These are phyloP conservation scores for Nephila pilipes DNA, from an alignment of 1,140 invertebrate genomes.

Conservation along the genomic window DNA sequence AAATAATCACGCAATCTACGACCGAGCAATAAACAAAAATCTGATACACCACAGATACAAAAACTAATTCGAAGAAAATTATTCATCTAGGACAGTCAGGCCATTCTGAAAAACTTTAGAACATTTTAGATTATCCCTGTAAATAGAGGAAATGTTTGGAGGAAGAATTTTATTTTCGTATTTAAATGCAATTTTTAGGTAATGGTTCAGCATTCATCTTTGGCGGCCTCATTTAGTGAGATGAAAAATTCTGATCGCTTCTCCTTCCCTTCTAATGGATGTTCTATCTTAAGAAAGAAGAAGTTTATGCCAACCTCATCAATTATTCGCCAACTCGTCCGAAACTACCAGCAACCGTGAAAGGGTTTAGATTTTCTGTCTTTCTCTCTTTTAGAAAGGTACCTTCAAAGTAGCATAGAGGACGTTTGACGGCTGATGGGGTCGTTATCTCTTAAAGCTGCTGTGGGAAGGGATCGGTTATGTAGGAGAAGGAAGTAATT, in stretches of 20 bases:
- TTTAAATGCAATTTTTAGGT: slow-evolving; percentile 55
- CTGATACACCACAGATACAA: not conserved
- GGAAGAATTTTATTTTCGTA: slow-evolving; percentile 40
- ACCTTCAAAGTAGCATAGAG: not conserved
- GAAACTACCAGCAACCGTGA: slow-evolving; percentile 30
- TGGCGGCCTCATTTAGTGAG: slow-evolving; percentile 29
- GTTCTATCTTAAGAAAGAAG: slow-evolving; percentile 39
- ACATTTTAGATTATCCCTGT: slow-evolving; percentile 10
- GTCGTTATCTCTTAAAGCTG: not conserved
- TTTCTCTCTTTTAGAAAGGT: slow-evolving; percentile 3
- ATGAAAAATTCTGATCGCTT: slow-evolving; percentile 53
- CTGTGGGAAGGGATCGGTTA: not conserved
- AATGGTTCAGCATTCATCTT: slow-evolving; percentile 52
- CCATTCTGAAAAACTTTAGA: slow-evolving; percentile 13
- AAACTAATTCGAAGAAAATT: slow-evolving; percentile 34
- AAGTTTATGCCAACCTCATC: slow-evolving; percentile 55
- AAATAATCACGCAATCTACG: not conserved
- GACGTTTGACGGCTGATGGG: slow-evolving; percentile 22
- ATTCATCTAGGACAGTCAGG: not conserved
- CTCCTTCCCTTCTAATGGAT: slow-evolving; percentile 28
- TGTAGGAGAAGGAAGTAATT: not conserved
- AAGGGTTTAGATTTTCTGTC: not conserved
- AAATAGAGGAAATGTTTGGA: not conserved
- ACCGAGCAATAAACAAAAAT: not conserved
- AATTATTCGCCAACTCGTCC: slow-evolving; percentile 55